Percentiles rank a stretch among this genome's conserved stretches.
These are phyloP conservation scores for Lasaia peninsularis DNA, from an alignment of 1,140 invertebrate genomes.

Conservation along the genomic window DNA sequence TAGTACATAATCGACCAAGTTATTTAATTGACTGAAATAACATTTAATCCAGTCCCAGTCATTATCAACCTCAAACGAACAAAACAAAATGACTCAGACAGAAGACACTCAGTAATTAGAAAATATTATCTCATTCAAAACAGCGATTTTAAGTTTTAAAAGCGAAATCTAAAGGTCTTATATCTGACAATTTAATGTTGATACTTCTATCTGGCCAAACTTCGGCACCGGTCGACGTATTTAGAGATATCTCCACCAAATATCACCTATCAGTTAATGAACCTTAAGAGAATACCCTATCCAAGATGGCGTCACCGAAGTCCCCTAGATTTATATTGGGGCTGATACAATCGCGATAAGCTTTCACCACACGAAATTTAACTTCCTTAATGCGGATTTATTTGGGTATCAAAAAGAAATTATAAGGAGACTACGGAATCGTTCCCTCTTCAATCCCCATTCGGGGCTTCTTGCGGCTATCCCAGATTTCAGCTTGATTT, in stretches of 20 bases:
- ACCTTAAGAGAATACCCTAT: slow-evolving; percentile 62
- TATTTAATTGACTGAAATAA: no score
- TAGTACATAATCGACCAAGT: no score
- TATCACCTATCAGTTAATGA: slow-evolving; percentile 60
- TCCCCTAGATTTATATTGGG: slow-evolving; percentile 50
- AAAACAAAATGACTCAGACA: no score
- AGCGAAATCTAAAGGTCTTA: no score
- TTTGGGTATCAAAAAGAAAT: slow-evolving; percentile 64
- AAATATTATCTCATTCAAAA: no score
- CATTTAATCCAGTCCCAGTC: no score
- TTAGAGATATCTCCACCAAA: slow-evolving; percentile 45
- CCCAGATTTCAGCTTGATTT: slow-evolving; percentile 10
- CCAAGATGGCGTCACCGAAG: slow-evolving; percentile 52
- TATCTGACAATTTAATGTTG: not conserved
- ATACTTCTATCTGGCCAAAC: slow-evolving; percentile 1
- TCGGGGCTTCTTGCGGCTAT: slow-evolving; percentile 10
- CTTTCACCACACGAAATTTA: slow-evolving; percentile 60
- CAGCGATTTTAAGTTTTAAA: no score
- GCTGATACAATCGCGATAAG: slow-evolving; percentile 59
- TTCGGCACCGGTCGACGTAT: slow-evolving; percentile 39
- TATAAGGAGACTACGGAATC: slow-evolving; percentile 40
- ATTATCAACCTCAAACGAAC: no score
- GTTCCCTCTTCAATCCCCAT: slow-evolving; percentile 8
- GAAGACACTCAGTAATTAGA: no score
- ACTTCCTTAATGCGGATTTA: slow-evolving; percentile 54